Evolutionary conservation across 2,888 invertebrate species (phyloP), one percentile per base, ranked within the genome.

Genomic region (Tetanocera ferruginea): DNA sequence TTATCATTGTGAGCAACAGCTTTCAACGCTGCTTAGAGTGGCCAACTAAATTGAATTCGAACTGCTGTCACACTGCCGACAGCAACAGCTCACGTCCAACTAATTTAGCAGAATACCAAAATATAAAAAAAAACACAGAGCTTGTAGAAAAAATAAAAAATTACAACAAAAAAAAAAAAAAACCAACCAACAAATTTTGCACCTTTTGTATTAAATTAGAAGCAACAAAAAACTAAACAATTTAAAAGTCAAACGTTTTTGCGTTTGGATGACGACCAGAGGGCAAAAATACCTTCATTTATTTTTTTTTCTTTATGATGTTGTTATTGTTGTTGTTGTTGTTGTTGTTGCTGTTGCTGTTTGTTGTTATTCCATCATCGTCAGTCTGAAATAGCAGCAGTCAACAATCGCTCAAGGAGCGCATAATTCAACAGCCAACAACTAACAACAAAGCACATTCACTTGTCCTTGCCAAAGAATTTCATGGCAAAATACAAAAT

Each of bases 151-250:
- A 43, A 43, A 43, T 43, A 43, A 43, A 43, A 17, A 43, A 43
- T 43, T 11, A 43, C 11, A 17, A 57, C 1, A 28, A 28, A 25
- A 1, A 23, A 3, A 60, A 28, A n/a, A 9, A 60, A 60, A 60
- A n/a, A n/a, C n/a, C n/a, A n/a, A 60, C 23, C 25, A 60, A 5
- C 8, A 25, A 60, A 11, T 11, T 60, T 60, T 14, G 25, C 60
- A 60, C 60, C 60, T 60, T 60, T 60, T 60, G 60, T 60, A 60
- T 60, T 25, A 28, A 60, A 60, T 60, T 25, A 23, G 60, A 25
- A 57, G 25, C 14, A 57, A 25, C 4, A 1, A 8, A 37, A 37
- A 43, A 43, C 28, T 60, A 60, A 25, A 28, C 28, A 60, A 60
- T 60, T 60, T 28, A 60, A 60, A 60, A 60, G 60, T 60, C 60